Evolutionary conservation across 1,140 invertebrate species (phyloP).

Genomic region (Solen grandis): DNA sequence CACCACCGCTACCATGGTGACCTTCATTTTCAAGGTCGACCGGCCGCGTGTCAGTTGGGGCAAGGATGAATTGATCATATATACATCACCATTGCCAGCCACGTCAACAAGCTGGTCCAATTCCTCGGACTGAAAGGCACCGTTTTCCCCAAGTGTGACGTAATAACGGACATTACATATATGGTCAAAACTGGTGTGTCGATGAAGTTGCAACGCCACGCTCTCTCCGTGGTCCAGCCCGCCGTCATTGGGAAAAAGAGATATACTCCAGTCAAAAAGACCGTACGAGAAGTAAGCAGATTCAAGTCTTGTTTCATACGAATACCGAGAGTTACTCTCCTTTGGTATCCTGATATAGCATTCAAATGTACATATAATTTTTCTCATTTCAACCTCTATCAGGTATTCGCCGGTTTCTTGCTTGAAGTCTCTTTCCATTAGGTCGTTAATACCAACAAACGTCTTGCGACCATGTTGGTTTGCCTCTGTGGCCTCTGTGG

Average conservation of each 20-base stretch:
- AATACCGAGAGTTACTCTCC: conserved; percentile 56
- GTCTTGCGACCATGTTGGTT: conserved; percentile 89
- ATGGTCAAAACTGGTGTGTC: conserved; percentile 91
- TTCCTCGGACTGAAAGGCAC: conserved; percentile 87
- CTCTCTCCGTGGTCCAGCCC: conserved; percentile 80
- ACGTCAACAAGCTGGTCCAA: conserved; percentile 90
- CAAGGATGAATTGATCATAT: conserved; percentile 64
- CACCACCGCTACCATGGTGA: conserved; percentile 90
- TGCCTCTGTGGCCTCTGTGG: conserved; percentile 85
- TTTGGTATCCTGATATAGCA: conserved; percentile 81
- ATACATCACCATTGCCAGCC: conserved; percentile 70
- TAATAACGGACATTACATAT: conserved; percentile 88
- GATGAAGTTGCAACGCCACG: conserved; percentile 84
- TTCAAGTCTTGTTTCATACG: conserved; percentile 83
- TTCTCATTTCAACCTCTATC: conserved; percentile 89
- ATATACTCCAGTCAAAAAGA: conserved; percentile 92
- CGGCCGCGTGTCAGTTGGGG: conserved; percentile 74
- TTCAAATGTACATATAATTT: conserved; percentile 89
- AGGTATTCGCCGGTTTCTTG: conserved; percentile 92
- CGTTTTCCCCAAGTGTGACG: conserved; percentile 87
- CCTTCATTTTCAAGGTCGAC: conserved; percentile 84
- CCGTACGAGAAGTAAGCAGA: conserved; percentile 89
- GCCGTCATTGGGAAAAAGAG: conserved; percentile 84
- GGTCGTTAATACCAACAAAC: conserved; percentile 89
- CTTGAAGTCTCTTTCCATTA: conserved; percentile 89